A percentile compares a stretch with the other conserved stretches of the same genome.
Evolutionary conservation across 2,113 vertebrate species (phyloP).

Genomic region (Rhynchomys soricoides): DNA sequence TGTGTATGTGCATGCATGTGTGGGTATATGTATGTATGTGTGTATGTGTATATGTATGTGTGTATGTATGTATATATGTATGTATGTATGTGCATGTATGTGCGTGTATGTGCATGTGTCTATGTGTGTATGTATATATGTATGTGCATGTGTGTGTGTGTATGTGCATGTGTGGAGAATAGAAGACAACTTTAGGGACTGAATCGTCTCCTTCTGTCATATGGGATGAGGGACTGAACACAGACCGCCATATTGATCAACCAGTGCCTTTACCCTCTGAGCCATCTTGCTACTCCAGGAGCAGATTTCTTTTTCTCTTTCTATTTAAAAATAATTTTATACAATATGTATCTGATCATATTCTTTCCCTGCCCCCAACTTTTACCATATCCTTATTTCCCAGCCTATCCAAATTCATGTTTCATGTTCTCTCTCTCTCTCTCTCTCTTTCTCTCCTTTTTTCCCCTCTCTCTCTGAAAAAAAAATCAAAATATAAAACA

Average conservation of each 20-base stretch:
- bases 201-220: background rate
- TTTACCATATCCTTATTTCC: background rate
- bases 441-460: background rate
- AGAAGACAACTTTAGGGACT: background rate
- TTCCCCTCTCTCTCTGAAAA: background rate
- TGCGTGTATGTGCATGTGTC: background rate
- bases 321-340: background rate
- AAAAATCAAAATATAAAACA: background rate
- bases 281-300: background rate
- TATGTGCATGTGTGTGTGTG: background rate
- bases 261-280: background rate
- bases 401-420: background rate
- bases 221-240: background rate
- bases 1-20: background rate
- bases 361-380: background rate
- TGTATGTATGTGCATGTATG: too few relatives aligned
- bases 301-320: background rate
- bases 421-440: background rate
- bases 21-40: too few relatives aligned
- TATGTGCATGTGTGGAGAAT: background rate
- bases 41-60: background rate
- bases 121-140: background rate
- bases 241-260: background rate
- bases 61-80: too few relatives aligned
- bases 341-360: background rate